phyloP scores from a whole-genome alignment of 2,113 vertebrate genomes.

The Corythaeola cristata region DNA sequence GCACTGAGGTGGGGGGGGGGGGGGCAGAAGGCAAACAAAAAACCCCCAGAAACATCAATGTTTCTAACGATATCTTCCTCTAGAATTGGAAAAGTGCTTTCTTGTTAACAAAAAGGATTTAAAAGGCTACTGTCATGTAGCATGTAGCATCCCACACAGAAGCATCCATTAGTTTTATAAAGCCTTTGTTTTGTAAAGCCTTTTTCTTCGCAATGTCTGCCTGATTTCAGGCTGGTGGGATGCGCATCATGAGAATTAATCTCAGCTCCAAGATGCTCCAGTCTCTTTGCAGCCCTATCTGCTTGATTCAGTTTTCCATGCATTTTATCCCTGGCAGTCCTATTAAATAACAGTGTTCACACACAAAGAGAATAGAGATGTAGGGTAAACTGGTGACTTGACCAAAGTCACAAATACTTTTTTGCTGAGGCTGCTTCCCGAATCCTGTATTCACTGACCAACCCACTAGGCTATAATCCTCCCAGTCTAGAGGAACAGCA shows the following conservation, averaged over 20 bases:
- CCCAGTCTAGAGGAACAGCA: neutral
- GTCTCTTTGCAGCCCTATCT: neutral
- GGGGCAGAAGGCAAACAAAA: neutral
- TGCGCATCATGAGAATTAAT: neutral
- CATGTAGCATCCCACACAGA: neutral
- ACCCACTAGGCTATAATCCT: neutral
- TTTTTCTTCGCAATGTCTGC: neutral
- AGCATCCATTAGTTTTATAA: neutral
- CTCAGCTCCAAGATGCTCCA: neutral
- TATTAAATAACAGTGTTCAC: neutral
- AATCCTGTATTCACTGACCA: neutral
- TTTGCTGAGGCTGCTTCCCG: neutral
- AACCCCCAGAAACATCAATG: neutral
- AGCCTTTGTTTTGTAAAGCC: too few species aligned
- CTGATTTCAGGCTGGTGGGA: neutral
- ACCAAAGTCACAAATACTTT: neutral
- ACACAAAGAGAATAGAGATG: neutral
- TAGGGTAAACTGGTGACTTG: neutral
- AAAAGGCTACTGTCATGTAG: neutral
- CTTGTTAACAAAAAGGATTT: neutral
- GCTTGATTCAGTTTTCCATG: neutral
- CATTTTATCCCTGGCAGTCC: neutral
- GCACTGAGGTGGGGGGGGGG: neutral
- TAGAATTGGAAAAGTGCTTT: neutral
- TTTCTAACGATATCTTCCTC: neutral